A percentile compares a stretch with the other conserved stretches of the same genome.
phyloP scores from a whole-genome alignment of 2,797 vertebrate genomes.

The Alfaro cultratus region DNA sequence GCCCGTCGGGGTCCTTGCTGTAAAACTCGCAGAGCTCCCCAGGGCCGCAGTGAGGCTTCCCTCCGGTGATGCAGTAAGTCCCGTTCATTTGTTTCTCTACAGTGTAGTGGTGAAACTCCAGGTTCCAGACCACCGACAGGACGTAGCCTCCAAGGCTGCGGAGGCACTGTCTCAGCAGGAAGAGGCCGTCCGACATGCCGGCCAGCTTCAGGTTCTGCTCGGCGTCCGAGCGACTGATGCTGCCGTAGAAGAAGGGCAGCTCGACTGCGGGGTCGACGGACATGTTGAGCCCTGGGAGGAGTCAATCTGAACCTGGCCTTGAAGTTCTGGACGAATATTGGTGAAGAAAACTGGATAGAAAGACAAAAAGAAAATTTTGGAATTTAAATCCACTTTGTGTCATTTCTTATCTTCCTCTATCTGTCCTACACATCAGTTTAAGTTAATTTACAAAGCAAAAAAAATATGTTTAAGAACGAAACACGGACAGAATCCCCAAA shows the following conservation, averaged over 20 bases:
- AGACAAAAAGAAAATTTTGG: not conserved
- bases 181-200: constrained; percentile 92
- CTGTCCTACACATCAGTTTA: not conserved
- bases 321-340: constrained; percentile 11
- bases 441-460: constrained; percentile 5
- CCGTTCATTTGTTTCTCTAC: constrained; percentile 94
- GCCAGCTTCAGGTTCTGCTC: constrained; percentile 94
- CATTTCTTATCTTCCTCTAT: constrained; percentile 25
- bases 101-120: constrained; percentile 91
- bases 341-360: constrained; percentile 17
- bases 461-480: not conserved
- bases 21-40: constrained; percentile 96
- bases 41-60: constrained; percentile 92
- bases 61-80: constrained; percentile 90
- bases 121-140: constrained; percentile 87
- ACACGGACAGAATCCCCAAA: too few species aligned
- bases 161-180: constrained; percentile 93
- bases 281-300: constrained; percentile 76
- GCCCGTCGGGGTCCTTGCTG: constrained; percentile 91
- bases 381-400: constrained; percentile 1
- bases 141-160: constrained; percentile 96
- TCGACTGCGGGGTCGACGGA: constrained; percentile 87
- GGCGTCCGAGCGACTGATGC: constrained; percentile 90
- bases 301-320: constrained; percentile 12
- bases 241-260: constrained; percentile 95